A percentile compares a stretch with the other conserved stretches of the same genome.
Evolutionary conservation across 2,888 invertebrate species (phyloP).

Genomic region (Reticulitermes lucifugus): DNA sequence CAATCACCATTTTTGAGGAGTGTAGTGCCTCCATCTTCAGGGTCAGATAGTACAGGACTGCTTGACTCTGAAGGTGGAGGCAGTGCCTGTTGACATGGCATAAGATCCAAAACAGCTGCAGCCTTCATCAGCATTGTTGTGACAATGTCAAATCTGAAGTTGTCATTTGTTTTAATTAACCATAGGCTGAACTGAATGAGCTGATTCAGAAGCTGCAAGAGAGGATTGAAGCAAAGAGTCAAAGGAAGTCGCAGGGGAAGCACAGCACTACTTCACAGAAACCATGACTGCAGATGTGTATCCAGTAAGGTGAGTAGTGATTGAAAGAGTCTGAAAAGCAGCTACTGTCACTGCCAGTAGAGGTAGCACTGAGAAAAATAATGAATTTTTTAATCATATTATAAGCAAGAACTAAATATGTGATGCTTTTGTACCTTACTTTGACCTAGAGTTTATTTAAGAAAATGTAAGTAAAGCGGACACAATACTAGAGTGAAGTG

Average conservation of each 20-base stretch:
- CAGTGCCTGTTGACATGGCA: too few relatives aligned
- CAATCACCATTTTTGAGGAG: too few relatives aligned
- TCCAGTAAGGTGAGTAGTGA: constrained; percentile 3
- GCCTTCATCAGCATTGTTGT: not conserved
- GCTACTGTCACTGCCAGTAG: constrained; percentile 41
- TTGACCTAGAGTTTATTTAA: constrained; percentile 16
- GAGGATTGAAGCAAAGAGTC: constrained; percentile 65
- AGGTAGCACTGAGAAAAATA: not conserved
- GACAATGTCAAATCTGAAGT: not conserved
- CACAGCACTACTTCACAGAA: constrained; percentile 7
- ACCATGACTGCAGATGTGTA: not conserved
- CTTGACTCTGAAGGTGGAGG: too few relatives aligned
- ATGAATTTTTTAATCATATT: not conserved
- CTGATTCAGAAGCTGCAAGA: constrained; percentile 64
- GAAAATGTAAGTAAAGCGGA: not conserved
- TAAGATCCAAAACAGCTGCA: too few relatives aligned
- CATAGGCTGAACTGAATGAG: constrained; percentile 64
- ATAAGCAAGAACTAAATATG: not conserved
- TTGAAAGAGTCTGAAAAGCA: not conserved
- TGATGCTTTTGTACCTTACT: constrained; percentile 13
- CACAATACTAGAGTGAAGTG: constrained; percentile 1
- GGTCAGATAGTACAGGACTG: too few relatives aligned
- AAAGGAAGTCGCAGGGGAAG: constrained; percentile 58
- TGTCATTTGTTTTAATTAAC: not conserved
- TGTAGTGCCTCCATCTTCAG: too few relatives aligned